Percentiles rank a stretch among this genome's conserved stretches.
Conservation (phyloP, 2,113 vertebrate genomes). For the Chlamydotis undulata region DNA sequence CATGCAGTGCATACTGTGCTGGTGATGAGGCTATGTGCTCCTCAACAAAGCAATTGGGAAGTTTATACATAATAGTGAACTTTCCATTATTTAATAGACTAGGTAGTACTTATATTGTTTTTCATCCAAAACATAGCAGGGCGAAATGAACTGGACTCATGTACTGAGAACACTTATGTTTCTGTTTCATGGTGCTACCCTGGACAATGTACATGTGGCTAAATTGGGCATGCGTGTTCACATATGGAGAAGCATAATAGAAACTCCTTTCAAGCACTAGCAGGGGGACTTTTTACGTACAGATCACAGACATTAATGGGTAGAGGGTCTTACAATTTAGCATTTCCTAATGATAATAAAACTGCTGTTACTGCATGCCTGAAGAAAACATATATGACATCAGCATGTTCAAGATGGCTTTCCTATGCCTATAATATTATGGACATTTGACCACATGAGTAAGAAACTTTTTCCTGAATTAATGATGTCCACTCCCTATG, state of each 20-base stretch:
- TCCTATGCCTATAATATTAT: not conserved
- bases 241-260: not conserved
- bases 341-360: not conserved
- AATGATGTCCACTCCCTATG: not conserved
- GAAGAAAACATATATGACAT: not conserved
- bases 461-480: conserved; percentile 43
- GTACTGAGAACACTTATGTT: not conserved
- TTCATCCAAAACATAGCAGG: not conserved
- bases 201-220: not conserved
- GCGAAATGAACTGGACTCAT: not conserved
- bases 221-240: not conserved
- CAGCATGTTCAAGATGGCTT: not conserved
- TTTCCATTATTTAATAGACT: not conserved
- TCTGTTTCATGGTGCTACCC: not conserved
- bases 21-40: not conserved
- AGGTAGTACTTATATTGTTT: not conserved
- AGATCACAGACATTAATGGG: not conserved
- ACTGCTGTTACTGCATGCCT: accelerated
- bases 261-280: not conserved
- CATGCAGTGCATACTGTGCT: not conserved
- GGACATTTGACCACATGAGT: not conserved
- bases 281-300: not conserved
- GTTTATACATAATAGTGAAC: not conserved
- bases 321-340: not conserved
- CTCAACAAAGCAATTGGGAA: not conserved